Evolutionary conservation across 1,140 invertebrate species (phyloP), one percentile per base, ranked within the genome.

Genomic region (Drosophila arawakana): DNA sequence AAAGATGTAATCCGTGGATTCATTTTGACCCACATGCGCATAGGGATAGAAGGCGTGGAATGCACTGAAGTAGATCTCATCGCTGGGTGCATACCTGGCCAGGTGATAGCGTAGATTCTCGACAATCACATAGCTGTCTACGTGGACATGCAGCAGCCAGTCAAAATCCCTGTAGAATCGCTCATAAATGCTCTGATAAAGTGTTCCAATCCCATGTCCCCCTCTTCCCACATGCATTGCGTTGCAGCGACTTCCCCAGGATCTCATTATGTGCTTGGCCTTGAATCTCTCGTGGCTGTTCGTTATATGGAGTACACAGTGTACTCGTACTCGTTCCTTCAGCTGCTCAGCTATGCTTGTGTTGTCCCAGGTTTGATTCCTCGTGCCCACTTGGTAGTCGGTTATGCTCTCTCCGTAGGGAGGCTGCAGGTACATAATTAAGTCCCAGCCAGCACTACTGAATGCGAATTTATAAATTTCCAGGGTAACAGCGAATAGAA

Each of bases 101-200:
- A 99, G 91, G 95, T 98, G 96, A 82, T 96, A 97, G 25, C 98
- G 94, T 18, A 99, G 93, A 93, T 98, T 98, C 92, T 99, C 98
- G 7, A 98, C 94, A 43, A 98, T 94, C 15, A 98, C 96, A 92
- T 97, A 98, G 93, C 97, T 98, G 90, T 99, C 97, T 92, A 98
- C 97, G 86, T 98, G 97, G 25, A 97, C 97, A 92, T 98, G 98
- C 80, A 98, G 93, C 91, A 98, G 97, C 97, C 97, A 98, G 92
- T 98, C 97, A 9, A 95, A 95, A 67, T 97, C 94, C 75, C 96
- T 93, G 15, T 94, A 92, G 88, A 98, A 95, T 85, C 97, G 93
- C 49, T 96, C 93, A 82, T 97, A 97, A 11, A 97, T 94, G 94
- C 39, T 96, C 81, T 35, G 94, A 94, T 43, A 97, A 91, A 18